phyloP scores from a whole-genome alignment of 2,113 vertebrate genomes.

The Nansenia antarctica region DNA sequence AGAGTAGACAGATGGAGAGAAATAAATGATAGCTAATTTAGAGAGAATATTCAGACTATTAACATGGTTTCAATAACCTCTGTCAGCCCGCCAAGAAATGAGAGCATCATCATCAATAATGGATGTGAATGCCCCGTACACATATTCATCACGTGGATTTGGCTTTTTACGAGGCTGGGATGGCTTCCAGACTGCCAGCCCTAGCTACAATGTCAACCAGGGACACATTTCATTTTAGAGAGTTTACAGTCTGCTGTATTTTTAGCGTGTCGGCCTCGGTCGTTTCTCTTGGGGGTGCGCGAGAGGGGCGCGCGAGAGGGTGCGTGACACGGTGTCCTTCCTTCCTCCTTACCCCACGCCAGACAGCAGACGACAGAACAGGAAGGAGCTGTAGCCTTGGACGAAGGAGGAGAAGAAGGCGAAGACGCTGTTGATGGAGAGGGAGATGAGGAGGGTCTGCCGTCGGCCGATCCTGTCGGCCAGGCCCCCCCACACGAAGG shows the following conservation, averaged over 20 bases:
- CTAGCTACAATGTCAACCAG: slow-evolving; percentile 5
- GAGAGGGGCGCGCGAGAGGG: background rate
- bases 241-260: background rate
- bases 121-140: background rate
- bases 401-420: slow-evolving; percentile 99
- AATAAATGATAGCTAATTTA: background rate
- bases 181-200: slow-evolving; percentile 3
- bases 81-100: background rate
- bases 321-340: background rate
- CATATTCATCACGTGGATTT: slow-evolving; percentile 8
- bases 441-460: slow-evolving; percentile 95
- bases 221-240: background rate
- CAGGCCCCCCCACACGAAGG: slow-evolving; percentile 95
- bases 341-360: slow-evolving; percentile 90
- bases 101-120: slow-evolving; percentile 5
- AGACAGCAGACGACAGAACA: slow-evolving; percentile 93
- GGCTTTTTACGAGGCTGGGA: background rate
- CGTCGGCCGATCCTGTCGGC: slow-evolving; percentile 91
- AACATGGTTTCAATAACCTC: background rate
- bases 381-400: slow-evolving; percentile 96
- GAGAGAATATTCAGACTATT: background rate
- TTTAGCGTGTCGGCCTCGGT: background rate
- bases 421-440: slow-evolving; percentile 97
- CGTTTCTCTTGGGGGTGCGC: too few relatives aligned
- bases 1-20: background rate